A percentile compares a stretch with the other conserved stretches of the same genome.
Evolutionary conservation across 2,888 invertebrate species (phyloP).

Genomic region (Cybosia mesomella): DNA sequence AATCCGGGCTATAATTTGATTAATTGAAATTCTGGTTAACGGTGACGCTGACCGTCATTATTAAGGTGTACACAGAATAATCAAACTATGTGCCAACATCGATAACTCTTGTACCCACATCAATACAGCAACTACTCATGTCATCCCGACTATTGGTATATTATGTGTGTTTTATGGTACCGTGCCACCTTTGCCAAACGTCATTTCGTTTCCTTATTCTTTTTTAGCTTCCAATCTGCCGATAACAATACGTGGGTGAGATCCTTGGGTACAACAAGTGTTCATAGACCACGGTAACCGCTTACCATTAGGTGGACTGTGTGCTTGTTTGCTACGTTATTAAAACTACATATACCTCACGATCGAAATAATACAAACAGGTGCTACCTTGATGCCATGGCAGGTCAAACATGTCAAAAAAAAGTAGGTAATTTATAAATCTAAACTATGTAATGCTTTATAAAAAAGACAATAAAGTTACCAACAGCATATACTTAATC

Average conservation of each 20-base stretch:
- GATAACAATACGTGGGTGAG: neutral
- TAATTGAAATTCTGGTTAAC: slow-evolving; percentile 52
- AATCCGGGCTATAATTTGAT: slow-evolving; percentile 44
- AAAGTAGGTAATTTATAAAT: neutral
- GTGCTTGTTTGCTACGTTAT: neutral
- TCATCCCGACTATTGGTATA: neutral
- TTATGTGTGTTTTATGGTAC: neutral
- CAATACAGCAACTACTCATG: neutral
- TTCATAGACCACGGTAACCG: neutral
- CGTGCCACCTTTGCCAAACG: no score
- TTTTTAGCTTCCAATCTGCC: neutral
- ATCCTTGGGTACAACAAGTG: neutral
- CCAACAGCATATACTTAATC: neutral
- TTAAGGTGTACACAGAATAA: slow-evolving; percentile 33
- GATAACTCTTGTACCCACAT: neutral
- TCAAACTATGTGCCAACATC: slow-evolving; percentile 29
- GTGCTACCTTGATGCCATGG: neutral
- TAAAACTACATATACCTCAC: neutral
- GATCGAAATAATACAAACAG: neutral
- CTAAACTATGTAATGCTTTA: no score
- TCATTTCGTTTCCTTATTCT: neutral
- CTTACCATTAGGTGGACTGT: neutral
- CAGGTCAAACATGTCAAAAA: neutral
- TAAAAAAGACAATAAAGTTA: neutral
- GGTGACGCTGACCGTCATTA: slow-evolving; percentile 33